phyloP scores from a whole-genome alignment of 2,888 invertebrate genomes.

The Flexamia atlantica region DNA sequence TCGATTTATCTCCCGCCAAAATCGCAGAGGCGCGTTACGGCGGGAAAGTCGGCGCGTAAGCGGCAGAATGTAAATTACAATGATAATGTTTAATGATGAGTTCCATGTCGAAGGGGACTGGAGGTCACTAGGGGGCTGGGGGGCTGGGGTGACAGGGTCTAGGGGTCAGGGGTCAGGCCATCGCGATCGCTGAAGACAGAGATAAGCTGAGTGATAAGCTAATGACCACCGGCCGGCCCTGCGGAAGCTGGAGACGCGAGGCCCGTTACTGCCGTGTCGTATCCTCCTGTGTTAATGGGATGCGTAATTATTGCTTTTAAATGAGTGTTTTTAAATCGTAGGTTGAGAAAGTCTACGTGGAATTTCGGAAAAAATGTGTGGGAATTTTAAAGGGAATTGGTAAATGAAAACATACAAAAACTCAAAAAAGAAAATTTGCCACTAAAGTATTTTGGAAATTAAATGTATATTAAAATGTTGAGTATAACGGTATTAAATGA shows the following conservation, averaged over 20 bases:
- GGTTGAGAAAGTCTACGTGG: too few relatives aligned
- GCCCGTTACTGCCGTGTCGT: too few relatives aligned
- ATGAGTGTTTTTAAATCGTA: too few relatives aligned
- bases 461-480: too few relatives aligned
- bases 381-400: too few relatives aligned
- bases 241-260: neutral
- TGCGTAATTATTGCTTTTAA: neutral
- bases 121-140: neutral
- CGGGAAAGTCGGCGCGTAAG: neutral
- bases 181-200: neutral
- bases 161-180: neutral
- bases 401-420: too few relatives aligned
- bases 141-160: neutral
- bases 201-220: neutral
- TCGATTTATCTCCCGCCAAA: conserved; percentile 25
- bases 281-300: neutral
- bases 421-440: too few relatives aligned
- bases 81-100: conserved; percentile 36
- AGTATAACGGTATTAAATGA: too few relatives aligned
- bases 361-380: too few relatives aligned
- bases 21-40: neutral
- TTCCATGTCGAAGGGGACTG: neutral
- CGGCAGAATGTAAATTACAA: conserved; percentile 36
- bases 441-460: too few relatives aligned
- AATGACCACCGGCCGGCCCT: conserved; percentile 6